Percentiles rank a stretch among this genome's conserved stretches.
Evolutionary conservation across 2,113 vertebrate species (phyloP).

Genomic region (Tursiops truncatus): DNA sequence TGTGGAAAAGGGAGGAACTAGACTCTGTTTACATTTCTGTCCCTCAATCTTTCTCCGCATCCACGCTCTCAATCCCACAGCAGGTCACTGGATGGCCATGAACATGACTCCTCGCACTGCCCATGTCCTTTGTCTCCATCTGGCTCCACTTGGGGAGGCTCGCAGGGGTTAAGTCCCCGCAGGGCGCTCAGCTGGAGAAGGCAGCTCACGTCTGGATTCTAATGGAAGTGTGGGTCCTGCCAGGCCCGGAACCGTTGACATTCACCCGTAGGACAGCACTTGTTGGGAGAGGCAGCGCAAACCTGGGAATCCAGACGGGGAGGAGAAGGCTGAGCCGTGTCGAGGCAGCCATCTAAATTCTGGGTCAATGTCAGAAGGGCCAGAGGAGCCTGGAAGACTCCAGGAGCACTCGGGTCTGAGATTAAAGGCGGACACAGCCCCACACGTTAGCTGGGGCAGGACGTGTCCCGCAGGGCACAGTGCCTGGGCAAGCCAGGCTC

Average conservation of each 20-base stretch:
- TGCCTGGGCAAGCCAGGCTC: not conserved
- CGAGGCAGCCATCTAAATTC: not conserved
- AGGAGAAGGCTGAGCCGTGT: not conserved
- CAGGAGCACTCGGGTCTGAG: not conserved
- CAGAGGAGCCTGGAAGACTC: no score
- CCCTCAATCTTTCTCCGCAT: not conserved
- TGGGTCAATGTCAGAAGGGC: not conserved
- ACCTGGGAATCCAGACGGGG: not conserved
- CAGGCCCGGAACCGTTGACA: not conserved
- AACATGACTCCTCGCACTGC: not conserved
- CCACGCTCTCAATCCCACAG: not conserved
- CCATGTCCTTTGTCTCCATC: not conserved
- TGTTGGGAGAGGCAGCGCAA: not conserved
- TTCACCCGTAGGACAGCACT: no score
- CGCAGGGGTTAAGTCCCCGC: not conserved
- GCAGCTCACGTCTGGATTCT: not conserved
- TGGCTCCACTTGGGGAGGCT: not conserved
- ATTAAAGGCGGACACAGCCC: not conserved
- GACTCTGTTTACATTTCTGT: not conserved
- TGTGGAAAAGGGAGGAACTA: not conserved
- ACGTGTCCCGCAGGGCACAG: rapidly evolving
- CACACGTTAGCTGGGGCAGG: not conserved
- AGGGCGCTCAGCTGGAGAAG: not conserved
- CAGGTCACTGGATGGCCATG: not conserved
- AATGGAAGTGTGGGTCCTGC: not conserved